Base-by-base conservation (phyloP, 2,888 invertebrate genomes). In the Ophion obscuratus region DNA sequence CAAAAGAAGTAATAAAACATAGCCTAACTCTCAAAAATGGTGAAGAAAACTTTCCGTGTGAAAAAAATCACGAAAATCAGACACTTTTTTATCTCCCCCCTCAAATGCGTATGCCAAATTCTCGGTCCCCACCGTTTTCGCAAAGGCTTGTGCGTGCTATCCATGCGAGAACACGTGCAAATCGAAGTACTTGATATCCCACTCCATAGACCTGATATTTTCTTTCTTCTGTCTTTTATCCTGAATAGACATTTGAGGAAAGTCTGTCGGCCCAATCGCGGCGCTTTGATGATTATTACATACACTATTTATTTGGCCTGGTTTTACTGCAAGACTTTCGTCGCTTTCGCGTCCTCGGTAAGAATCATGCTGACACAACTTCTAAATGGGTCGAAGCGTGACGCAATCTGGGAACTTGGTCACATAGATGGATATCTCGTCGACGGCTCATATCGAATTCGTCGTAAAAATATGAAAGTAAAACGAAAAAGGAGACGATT, bases 231-330 rank as follows among this genome's bases (percentile, higher is more conserved):
- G 64, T 82, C 76, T 82, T 36, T 83, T 57, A 62, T 67, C 73
- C 62, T 70, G 68, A 80, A 80, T 76, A 83, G 75, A 86, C 77
- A 80, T 83, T 80, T 77, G 76, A 83, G 40, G 44, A 74, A 76
- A 73, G 76, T 81, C 10, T 7, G n/a, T 2, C 61, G n/a, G 31
- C 40, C 62, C 71, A 17, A 80, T 67, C 68, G 67, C 73, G 44
- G 76, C 76, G 67, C 79, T 74, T 77, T 40, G 67, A 80, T 74
- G 68, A 67, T 83, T 86, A 86, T 86, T 83, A 80, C 82, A 68
- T 83, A 68, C 68, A 67, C 79, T 83, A 86, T 86, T 83, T 83
- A 83, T 77, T 83, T 77, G 80, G 83, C 80, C 80, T 68, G 57
- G 11, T 86, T 80, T 68, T 27, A 27, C 31, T 24, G 20, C 44